These are phyloP conservation scores for Rhyacophila evoluta DNA, from an alignment of 2,888 invertebrate species.

Conservation along the genomic window DNA sequence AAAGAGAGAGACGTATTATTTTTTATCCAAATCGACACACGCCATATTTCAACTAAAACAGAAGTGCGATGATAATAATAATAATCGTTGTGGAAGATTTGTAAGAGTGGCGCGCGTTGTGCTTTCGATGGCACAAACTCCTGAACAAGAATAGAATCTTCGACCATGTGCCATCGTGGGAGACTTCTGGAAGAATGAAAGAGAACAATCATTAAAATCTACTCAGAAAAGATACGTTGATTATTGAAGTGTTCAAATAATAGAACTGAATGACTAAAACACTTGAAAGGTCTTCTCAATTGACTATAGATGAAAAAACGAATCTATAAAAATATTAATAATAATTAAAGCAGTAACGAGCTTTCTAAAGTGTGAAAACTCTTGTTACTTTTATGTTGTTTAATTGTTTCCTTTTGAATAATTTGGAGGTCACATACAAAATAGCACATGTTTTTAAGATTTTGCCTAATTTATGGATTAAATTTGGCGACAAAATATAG, in stretches of 20 bases:
- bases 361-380: too few relatives aligned
- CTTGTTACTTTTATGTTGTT: not conserved
- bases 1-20: not conserved
- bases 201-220: not conserved
- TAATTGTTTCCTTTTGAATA: not conserved
- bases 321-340: too few relatives aligned
- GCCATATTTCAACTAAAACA: not conserved
- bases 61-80: not conserved
- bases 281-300: too few relatives aligned
- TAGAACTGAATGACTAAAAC: not conserved
- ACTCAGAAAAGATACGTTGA: not conserved
- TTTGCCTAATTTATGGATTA: not conserved
- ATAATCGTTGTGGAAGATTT: constrained; percentile 8
- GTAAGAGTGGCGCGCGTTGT: constrained; percentile 8
- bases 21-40: constrained; percentile 11
- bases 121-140: not conserved
- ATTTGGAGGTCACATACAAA: not conserved
- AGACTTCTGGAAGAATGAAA: constrained; percentile 1
- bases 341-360: too few relatives aligned
- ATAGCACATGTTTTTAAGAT: not conserved
- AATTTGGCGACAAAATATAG: not conserved
- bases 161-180: constrained; percentile 1
- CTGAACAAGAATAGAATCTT: not conserved
- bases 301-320: too few relatives aligned
- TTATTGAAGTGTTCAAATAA: not conserved